Conservation (phyloP, 2,888 invertebrate species). For the Drepana falcataria region DNA sequence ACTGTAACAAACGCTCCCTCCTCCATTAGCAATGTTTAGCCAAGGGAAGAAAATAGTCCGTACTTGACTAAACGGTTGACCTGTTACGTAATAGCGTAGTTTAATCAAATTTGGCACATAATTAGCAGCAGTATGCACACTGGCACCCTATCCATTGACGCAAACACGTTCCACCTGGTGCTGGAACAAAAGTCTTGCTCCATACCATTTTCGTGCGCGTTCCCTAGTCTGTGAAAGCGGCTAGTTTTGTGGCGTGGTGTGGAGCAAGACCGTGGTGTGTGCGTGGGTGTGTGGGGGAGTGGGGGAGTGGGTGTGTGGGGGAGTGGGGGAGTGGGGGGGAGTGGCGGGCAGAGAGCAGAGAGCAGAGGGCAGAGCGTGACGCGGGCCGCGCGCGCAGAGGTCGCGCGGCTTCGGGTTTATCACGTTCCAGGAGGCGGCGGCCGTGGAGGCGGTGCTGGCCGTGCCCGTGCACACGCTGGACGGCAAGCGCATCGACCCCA, state of each 20-base stretch:
- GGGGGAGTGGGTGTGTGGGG: no score
- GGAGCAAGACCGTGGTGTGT: no score
- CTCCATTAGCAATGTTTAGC: no score
- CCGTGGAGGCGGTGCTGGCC: constrained; percentile 94
- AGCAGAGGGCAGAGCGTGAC: neutral
- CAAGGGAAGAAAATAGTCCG: no score
- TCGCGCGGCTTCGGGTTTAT: constrained; percentile 97
- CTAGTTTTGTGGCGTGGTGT: no score
- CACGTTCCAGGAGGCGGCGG: constrained; percentile 93
- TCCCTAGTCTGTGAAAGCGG: neutral
- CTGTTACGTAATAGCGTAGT: no score
- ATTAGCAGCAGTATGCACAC: neutral
- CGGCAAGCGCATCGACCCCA: constrained; percentile 96
- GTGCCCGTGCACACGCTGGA: constrained; percentile 94
- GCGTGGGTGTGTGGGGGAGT: no score
- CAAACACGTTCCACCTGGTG: neutral
- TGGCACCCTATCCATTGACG: neutral
- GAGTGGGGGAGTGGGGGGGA: no score
- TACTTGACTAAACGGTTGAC: no score
- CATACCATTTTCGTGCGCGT: neutral
- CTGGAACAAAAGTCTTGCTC: no score
- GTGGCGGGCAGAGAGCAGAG: no score
- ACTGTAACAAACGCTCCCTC: no score
- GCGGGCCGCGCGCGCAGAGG: constrained; percentile 83
- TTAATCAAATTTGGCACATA: neutral